A percentile compares a stretch with the other conserved stretches of the same genome.
phyloP scores from a whole-genome alignment of 2,113 vertebrate genomes.

The Psilopogon haemacephalus region DNA sequence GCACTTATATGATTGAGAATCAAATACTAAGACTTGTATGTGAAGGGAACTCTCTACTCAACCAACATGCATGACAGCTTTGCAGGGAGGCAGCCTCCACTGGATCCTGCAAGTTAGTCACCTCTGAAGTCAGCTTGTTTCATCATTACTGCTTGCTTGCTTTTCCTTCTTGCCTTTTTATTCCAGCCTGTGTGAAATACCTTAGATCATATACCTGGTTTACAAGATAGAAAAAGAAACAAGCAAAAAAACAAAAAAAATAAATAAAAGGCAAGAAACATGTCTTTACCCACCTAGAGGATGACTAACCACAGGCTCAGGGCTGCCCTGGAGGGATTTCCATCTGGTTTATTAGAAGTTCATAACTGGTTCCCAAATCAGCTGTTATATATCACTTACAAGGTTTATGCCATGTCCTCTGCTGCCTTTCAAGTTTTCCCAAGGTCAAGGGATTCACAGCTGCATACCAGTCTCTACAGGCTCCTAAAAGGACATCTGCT shows the following conservation, averaged over 20 bases:
- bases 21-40: neutral
- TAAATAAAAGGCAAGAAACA: neutral
- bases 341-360: neutral
- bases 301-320: neutral
- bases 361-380: neutral
- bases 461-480: neutral
- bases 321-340: neutral
- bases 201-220: neutral
- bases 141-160: neutral
- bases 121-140: neutral
- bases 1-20: neutral
- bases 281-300: neutral
- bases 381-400: constrained; percentile 1
- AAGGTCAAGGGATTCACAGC: constrained; percentile 3
- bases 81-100: neutral
- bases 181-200: neutral
- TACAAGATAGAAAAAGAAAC: neutral
- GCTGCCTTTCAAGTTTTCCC: constrained; percentile 7
- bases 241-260: too few species aligned
- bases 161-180: neutral
- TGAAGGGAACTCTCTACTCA: neutral
- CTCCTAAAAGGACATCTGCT: constrained; percentile 44
- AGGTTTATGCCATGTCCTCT: neutral
- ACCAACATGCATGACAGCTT: accelerated
- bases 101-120: neutral